phyloP scores from a whole-genome alignment of 2,113 vertebrate genomes.

The Dunckerocampus dactyliophorus region DNA sequence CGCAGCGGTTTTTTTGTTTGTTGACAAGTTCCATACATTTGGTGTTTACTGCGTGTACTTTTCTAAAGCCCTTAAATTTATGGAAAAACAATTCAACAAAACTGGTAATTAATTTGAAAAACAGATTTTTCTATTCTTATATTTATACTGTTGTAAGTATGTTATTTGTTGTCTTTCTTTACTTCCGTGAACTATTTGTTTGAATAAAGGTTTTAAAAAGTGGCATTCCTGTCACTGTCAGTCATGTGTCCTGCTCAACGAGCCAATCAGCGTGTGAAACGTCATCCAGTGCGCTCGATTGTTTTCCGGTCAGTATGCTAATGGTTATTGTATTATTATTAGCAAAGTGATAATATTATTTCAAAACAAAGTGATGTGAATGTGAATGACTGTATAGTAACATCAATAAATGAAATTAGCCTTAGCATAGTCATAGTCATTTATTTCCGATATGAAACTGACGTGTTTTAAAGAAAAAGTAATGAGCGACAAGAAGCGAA shows the following conservation, averaged over 20 bases:
- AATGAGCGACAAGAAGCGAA: not conserved
- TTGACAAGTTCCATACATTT: not conserved
- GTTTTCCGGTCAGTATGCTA: not conserved
- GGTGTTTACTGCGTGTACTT: too few relatives aligned
- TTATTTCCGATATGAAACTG: too few relatives aligned
- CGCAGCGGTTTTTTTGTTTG: not conserved
- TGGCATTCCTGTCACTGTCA: not conserved
- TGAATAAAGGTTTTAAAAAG: too few relatives aligned
- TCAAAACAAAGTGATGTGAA: not conserved
- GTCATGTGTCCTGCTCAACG: not conserved
- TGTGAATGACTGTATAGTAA: not conserved
- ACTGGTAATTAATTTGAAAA: too few relatives aligned
- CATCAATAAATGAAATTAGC: not conserved
- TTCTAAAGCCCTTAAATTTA: too few relatives aligned
- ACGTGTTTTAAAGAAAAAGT: not conserved
- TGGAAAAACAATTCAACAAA: too few relatives aligned
- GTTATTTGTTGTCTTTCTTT: too few relatives aligned
- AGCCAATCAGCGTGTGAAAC: not conserved
- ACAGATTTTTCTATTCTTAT: too few relatives aligned
- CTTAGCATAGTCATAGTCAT: not conserved
- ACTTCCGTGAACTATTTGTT: too few relatives aligned
- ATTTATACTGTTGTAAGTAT: too few relatives aligned
- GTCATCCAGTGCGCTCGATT: not conserved
- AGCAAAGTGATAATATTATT: too few relatives aligned
- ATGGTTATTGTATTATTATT: not conserved